Conservation (phyloP, 2,797 vertebrate genomes). For the Sebastes diaconus region DNA sequence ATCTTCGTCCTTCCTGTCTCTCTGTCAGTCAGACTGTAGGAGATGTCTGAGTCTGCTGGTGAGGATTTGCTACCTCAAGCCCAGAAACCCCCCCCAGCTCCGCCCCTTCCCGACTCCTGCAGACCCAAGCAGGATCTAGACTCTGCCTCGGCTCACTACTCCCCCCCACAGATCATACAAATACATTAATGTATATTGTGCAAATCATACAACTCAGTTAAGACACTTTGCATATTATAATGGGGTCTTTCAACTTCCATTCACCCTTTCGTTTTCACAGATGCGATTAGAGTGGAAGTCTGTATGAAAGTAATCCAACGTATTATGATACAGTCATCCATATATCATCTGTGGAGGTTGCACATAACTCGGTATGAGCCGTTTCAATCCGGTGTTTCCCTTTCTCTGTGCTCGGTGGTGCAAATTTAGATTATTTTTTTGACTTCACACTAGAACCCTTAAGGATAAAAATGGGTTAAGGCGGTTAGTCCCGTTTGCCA, state of each 20-base stretch:
- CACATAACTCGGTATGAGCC: neutral
- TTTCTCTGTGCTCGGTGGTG: neutral
- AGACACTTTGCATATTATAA: constrained; percentile 7
- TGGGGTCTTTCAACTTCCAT: neutral
- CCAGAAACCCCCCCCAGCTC: constrained; percentile 24
- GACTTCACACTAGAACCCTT: neutral
- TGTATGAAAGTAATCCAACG: neutral
- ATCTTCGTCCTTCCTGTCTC: constrained; percentile 42
- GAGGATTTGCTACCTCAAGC: constrained; percentile 63
- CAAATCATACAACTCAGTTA: neutral
- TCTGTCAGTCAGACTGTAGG: constrained; percentile 55
- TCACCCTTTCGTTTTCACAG: neutral
- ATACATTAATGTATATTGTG: neutral
- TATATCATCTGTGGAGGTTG: neutral
- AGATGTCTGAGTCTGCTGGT: constrained; percentile 57
- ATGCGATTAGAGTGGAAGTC: constrained; percentile 2
- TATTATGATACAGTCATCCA: neutral
- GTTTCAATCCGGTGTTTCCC: neutral
- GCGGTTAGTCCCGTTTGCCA: neutral
- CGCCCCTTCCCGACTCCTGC: constrained; percentile 12
- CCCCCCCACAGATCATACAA: constrained; percentile 48
- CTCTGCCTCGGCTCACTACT: constrained; percentile 53
- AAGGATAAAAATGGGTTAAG: neutral
- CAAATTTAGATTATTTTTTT: no score
- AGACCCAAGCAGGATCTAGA: constrained; percentile 26